Evolutionary conservation across 2,888 invertebrate genomes (phyloP).

Genomic region (Philereme vetulata): DNA sequence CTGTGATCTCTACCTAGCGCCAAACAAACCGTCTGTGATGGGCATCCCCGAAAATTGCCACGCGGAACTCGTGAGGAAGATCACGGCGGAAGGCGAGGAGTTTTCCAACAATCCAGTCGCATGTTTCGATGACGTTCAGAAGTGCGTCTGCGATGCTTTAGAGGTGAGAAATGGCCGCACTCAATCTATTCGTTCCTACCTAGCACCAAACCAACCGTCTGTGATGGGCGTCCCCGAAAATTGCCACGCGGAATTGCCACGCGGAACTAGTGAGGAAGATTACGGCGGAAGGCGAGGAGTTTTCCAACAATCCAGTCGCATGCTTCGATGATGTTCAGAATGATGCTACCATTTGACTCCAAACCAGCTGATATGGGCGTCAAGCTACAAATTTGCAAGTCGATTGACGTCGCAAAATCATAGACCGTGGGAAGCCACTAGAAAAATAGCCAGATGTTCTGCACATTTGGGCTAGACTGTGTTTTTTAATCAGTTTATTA

Average conservation of each 20-base stretch:
- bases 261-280: constrained; percentile 67
- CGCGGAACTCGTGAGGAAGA: constrained; percentile 70
- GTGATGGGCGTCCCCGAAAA: constrained; percentile 68
- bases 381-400: no score
- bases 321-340: constrained; percentile 95
- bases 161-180: constrained; percentile 67
- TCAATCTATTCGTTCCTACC: background rate
- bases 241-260: constrained; percentile 67
- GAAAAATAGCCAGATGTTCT: no score
- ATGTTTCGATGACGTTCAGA: constrained; percentile 94
- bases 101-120: constrained; percentile 81
- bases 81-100: constrained; percentile 74
- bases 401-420: no score
- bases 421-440: no score
- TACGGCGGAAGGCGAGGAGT: constrained; percentile 61
- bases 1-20: constrained; percentile 70
- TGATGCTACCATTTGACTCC: background rate
- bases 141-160: constrained; percentile 84
- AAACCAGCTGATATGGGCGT: no score
- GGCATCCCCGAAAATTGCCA: constrained; percentile 69
- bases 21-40: constrained; percentile 60
- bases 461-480: no score
- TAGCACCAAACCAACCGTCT: constrained; percentile 43
- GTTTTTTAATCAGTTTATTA: no score
- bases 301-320: constrained; percentile 77